These are phyloP conservation scores for Nannospalax galili DNA, from an alignment of 2,113 vertebrate species.

Conservation along the genomic window DNA sequence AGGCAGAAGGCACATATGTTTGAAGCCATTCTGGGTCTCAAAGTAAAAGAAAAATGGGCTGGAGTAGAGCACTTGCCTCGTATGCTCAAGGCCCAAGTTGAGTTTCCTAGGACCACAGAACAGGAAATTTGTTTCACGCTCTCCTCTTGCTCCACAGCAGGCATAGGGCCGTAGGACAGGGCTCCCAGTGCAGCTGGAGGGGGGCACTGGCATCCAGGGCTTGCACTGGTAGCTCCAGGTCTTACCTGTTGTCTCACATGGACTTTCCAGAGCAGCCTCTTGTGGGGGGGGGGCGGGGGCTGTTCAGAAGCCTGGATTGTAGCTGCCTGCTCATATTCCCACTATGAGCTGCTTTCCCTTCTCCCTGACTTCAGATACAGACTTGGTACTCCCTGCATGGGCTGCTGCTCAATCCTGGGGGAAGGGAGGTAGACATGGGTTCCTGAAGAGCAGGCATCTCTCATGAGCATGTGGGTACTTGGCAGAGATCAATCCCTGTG, in stretches of 20 bases:
- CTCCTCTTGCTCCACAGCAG: background rate
- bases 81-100: background rate
- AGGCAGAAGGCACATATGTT: background rate
- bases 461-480: rapidly evolving
- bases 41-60: background rate
- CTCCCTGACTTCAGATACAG: too few species aligned
- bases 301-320: background rate
- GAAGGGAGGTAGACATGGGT: rapidly evolving
- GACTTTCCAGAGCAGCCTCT: background rate
- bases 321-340: background rate
- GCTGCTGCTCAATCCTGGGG: background rate
- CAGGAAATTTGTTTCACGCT: background rate
- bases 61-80: background rate
- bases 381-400: background rate
- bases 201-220: background rate
- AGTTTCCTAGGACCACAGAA: background rate
- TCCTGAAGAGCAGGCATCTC: background rate
- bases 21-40: background rate
- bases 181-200: background rate
- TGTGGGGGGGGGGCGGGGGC: background rate
- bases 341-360: background rate
- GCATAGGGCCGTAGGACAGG: background rate
- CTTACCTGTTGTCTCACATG: background rate
- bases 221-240: background rate
- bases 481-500: too few species aligned